Evolutionary conservation across 2,797 vertebrate species (phyloP).

Genomic region (Danio tinwini): DNA sequence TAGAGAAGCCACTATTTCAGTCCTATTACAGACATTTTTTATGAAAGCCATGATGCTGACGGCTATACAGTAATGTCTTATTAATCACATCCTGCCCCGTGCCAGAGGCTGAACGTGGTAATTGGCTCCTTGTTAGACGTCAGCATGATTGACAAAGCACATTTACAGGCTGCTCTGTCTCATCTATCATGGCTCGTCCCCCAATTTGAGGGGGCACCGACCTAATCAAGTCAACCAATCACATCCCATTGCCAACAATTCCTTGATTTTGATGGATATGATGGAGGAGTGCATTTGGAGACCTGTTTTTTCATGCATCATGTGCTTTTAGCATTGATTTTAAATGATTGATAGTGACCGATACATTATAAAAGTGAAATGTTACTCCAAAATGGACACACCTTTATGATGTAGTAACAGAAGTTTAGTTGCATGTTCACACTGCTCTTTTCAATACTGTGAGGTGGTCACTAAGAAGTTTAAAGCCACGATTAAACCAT

Average conservation of each 20-base stretch:
- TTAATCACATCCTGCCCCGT: conserved; percentile 83
- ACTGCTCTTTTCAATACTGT: neutral
- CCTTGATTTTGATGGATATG: conserved; percentile 77
- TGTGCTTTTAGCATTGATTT: conserved; percentile 7
- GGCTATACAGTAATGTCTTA: conserved; percentile 82
- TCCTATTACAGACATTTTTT: conserved; percentile 84
- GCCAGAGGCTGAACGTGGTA: conserved; percentile 82
- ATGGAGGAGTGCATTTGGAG: conserved; percentile 16
- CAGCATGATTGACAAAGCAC: conserved; percentile 73
- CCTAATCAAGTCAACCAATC: conserved; percentile 73
- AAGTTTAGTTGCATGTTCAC: neutral
- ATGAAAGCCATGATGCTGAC: conserved; percentile 74
- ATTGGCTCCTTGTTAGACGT: conserved; percentile 82
- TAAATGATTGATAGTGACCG: conserved; percentile 15
- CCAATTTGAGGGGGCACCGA: conserved; percentile 56
- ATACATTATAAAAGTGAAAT: neutral
- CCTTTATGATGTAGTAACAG: neutral
- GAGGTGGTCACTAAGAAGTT: neutral
- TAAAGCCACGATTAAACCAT: neutral
- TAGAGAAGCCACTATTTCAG: conserved; percentile 69
- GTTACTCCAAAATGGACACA: neutral
- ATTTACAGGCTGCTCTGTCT: conserved; percentile 77
- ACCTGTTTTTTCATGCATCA: neutral
- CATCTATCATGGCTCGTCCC: conserved; percentile 35
- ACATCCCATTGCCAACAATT: conserved; percentile 72